phyloP scores from a whole-genome alignment of 2,888 invertebrate species.

The Conistra vaccinii region DNA sequence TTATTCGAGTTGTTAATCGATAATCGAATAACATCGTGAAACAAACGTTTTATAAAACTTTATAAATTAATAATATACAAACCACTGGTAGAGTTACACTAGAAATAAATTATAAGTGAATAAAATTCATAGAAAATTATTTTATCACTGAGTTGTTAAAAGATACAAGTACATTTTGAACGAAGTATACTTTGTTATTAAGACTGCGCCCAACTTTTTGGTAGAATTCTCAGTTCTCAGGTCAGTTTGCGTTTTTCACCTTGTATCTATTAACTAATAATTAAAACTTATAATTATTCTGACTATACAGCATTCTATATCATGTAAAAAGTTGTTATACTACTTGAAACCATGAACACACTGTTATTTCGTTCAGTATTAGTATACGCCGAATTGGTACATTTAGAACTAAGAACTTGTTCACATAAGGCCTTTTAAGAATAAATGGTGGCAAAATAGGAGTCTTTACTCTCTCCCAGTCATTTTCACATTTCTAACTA shows the following conservation, averaged over 20 bases:
- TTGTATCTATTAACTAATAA: constrained; percentile 48
- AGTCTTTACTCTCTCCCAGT: neutral
- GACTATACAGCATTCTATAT: constrained; percentile 59
- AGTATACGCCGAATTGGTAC: constrained; percentile 38
- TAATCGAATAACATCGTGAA: constrained; percentile 62
- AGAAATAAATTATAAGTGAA: constrained; percentile 61
- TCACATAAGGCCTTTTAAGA: neutral
- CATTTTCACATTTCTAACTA: neutral
- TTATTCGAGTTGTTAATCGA: constrained; percentile 59
- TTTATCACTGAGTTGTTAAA: constrained; percentile 41
- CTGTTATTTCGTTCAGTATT: constrained; percentile 54
- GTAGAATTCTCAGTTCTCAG: neutral
- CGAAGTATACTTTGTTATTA: neutral
- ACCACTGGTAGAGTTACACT: constrained; percentile 62
- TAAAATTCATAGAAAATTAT: constrained; percentile 53
- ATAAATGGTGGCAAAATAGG: neutral
- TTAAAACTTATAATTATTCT: constrained; percentile 44
- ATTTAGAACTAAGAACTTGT: neutral
- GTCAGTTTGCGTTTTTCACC: constrained; percentile 6
- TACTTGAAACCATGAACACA: constrained; percentile 67
- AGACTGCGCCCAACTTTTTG: neutral
- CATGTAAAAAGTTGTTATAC: constrained; percentile 63
- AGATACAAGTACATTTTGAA: constrained; percentile 37
- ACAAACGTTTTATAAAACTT: constrained; percentile 59
- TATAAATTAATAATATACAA: constrained; percentile 62